Base-by-base conservation (phyloP, 2,888 invertebrate genomes). In the Tetragonisca angustula region DNA sequence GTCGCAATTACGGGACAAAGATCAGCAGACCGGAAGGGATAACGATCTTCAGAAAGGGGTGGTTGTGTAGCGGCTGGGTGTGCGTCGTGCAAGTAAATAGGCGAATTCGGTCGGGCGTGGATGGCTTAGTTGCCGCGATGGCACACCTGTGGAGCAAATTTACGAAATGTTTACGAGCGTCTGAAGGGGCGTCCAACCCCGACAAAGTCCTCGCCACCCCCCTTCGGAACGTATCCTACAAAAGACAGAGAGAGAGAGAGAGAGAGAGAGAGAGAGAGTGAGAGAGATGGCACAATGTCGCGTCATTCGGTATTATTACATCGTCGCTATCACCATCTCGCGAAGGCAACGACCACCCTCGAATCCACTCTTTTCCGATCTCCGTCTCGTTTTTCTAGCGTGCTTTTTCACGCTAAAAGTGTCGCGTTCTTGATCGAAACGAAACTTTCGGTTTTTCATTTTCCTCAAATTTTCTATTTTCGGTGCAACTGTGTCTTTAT, bases 101-200 rank as follows among this genome's bases (percentile, higher is more conserved):
- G 90, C 91, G 91, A 93, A 90, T 91, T 92, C 88, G 88, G 90
- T 89, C 90, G 90, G 89, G 91, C 90, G 93, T 89, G 91, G 92
- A 93, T 91, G 92, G 92, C 92, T 92, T 92, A 91, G 93, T 91
- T 92, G 91, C 88, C 89, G 91, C 91, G 92, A 93, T 94, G 94
- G 94, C 93, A 94, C 94, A 94, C 94, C 94, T 94, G 94, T 94
- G 93, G 94, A 94, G 94, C 94, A 93, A 94, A 94, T 94, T 94
- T 94, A 94, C 94, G 93, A 94, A 94, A 94, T 94, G 94, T 94
- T 94, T 94, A 94, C 93, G 94, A 93, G 87, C 93, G 91, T 91
- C 92, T 92, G 91, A 92, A 92, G 91, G 92, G 92, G 92, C 91
- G 91, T 88, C 87, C 88, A 88, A 89, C 85, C 89, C 83, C 88